These are phyloP conservation scores for Recurvirostra avosetta DNA, from an alignment of 2,113 vertebrate genomes.

Conservation along the genomic window DNA sequence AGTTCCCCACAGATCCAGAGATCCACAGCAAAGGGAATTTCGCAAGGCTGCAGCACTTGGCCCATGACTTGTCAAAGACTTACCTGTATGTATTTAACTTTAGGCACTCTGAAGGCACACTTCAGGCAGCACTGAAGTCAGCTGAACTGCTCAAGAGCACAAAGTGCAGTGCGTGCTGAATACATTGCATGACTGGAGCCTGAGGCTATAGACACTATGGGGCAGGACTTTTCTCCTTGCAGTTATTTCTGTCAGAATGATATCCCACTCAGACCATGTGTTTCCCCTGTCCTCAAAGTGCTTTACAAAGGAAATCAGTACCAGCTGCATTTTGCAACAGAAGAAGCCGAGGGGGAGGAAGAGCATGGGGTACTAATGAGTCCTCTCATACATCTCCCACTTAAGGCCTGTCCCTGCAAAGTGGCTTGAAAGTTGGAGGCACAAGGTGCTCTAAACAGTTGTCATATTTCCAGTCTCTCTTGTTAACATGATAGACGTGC, in stretches of 20 bases:
- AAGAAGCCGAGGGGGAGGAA: neutral
- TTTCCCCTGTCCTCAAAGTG: neutral
- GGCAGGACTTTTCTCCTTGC: neutral
- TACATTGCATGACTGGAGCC: neutral
- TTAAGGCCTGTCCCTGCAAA: neutral
- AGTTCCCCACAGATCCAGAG: neutral
- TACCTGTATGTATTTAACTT: neutral
- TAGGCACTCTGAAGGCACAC: neutral
- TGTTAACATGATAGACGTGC: neutral
- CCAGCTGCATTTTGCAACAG: neutral
- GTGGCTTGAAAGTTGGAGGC: neutral
- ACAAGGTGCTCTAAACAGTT: neutral
- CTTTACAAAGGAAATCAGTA: neutral
- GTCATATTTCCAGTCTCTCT: neutral
- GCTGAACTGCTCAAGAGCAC: neutral
- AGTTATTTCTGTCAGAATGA: neutral
- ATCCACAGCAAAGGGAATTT: neutral
- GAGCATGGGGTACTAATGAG: neutral
- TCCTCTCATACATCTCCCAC: neutral
- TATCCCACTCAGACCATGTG: neutral
- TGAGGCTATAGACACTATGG: neutral
- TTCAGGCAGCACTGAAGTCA: neutral
- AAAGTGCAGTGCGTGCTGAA: neutral
- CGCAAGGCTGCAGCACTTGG: neutral
- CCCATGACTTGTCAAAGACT: neutral